These are phyloP conservation scores for Ectobius pallidus DNA, from an alignment of 2,888 invertebrate species.

Conservation along the genomic window DNA sequence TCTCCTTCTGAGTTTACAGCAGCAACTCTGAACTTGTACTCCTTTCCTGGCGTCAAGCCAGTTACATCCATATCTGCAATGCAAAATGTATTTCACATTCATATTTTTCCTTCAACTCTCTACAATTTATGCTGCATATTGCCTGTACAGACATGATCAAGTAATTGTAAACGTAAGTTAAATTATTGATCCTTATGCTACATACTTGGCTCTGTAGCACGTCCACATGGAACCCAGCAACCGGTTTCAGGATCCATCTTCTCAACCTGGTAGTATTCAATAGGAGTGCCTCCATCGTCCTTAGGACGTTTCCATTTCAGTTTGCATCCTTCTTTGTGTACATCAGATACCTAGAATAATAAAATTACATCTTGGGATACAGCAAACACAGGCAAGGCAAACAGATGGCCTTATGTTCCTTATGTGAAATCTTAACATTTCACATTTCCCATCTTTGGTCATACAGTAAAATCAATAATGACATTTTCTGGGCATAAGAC, in stretches of 20 bases:
- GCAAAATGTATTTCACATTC: no score
- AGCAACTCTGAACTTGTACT: constrained; percentile 94
- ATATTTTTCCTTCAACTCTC: no score
- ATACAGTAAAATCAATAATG: no score
- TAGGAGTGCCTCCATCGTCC: constrained; percentile 93
- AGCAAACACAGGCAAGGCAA: no score
- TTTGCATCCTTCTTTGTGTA: constrained; percentile 92
- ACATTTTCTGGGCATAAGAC: no score
- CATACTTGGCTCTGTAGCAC: constrained; percentile 80
- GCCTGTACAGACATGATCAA: no score
- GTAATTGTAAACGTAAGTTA: not conserved
- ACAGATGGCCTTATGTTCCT: no score
- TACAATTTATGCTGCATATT: no score
- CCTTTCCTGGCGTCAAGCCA: constrained; percentile 85
- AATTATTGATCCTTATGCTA: constrained; percentile 43
- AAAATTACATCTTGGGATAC: not conserved
- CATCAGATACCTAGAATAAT: constrained; percentile 70
- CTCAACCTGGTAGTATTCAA: constrained; percentile 96
- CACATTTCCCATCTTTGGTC: no score
- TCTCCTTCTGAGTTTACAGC: constrained; percentile 97
- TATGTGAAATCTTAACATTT: no score
- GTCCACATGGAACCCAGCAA: constrained; percentile 86
- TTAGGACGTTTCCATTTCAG: constrained; percentile 95
- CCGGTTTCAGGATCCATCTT: constrained; percentile 91
- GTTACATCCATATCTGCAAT: constrained; percentile 74